phyloP scores from a whole-genome alignment of 2,113 vertebrate genomes.

The Alligator sinensis region DNA sequence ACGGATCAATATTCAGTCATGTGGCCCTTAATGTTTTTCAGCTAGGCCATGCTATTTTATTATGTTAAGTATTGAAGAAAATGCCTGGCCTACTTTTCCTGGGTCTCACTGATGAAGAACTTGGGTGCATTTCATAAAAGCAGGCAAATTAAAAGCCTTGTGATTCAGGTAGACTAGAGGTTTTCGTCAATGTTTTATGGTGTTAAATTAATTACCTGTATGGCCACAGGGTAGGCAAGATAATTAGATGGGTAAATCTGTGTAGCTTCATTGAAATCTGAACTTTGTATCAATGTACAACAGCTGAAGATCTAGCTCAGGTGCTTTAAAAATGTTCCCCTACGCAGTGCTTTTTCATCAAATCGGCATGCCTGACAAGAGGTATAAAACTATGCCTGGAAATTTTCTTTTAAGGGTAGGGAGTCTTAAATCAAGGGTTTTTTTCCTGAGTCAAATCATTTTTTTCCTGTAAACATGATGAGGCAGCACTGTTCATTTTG shows the following conservation, averaged over 20 bases:
- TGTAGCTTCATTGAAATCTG: not conserved
- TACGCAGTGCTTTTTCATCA: not conserved
- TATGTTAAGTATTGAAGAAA: not conserved
- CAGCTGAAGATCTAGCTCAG: not conserved
- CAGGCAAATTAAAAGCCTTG: not conserved
- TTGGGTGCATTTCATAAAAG: not conserved
- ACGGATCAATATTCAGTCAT: not conserved
- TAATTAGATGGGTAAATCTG: not conserved
- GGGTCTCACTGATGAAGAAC: not conserved
- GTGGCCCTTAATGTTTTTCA: rapidly evolving
- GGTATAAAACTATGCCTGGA: not conserved
- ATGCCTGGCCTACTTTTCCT: not conserved
- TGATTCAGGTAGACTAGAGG: not conserved
- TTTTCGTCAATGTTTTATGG: not conserved
- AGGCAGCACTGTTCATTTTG: not conserved
- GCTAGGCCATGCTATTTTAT: not conserved
- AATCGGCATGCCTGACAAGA: not conserved
- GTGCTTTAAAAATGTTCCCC: not conserved
- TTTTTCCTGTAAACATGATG: not conserved
- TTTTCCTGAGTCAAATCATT: not conserved
- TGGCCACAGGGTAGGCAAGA: not conserved
- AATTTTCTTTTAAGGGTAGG: not conserved
- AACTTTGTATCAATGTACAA: not conserved
- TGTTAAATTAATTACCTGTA: not conserved
- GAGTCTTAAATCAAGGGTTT: not conserved